Conservation (phyloP, 1,140 invertebrate species). For the Eufriesea mexicana region DNA sequence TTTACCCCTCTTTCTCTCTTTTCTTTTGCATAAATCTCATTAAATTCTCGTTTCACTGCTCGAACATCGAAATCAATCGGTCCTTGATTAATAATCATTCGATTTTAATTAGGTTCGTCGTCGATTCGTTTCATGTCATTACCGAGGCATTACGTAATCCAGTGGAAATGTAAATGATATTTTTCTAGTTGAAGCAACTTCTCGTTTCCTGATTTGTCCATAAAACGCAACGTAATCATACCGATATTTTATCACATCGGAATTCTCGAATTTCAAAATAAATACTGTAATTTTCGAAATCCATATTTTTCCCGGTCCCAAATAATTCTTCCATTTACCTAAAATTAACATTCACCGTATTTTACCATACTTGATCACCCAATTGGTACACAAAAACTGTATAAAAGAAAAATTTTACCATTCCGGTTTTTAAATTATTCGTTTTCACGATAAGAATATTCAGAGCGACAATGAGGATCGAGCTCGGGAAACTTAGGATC, state of each 20-base stretch:
- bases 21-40: not conserved
- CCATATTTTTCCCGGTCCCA: not conserved
- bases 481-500: no score
- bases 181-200: no score
- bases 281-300: not conserved
- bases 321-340: no score
- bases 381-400: no score
- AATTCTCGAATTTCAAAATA: not conserved
- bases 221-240: no score
- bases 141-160: not conserved
- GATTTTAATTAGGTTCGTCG: constrained; percentile 4
- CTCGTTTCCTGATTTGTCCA: no score
- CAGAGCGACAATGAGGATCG: no score
- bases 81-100: constrained; percentile 11
- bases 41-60: constrained; percentile 4
- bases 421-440: no score
- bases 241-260: not conserved
- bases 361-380: no score
- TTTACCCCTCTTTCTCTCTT: not conserved
- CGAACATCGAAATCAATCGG: constrained; percentile 9
- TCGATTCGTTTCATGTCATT: not conserved
- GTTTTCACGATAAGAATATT: no score
- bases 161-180: not conserved
- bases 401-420: no score
- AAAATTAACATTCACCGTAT: no score